Conservation (phyloP, 23 tunicate genomes). For the Halocynthia aurantium region DNA sequence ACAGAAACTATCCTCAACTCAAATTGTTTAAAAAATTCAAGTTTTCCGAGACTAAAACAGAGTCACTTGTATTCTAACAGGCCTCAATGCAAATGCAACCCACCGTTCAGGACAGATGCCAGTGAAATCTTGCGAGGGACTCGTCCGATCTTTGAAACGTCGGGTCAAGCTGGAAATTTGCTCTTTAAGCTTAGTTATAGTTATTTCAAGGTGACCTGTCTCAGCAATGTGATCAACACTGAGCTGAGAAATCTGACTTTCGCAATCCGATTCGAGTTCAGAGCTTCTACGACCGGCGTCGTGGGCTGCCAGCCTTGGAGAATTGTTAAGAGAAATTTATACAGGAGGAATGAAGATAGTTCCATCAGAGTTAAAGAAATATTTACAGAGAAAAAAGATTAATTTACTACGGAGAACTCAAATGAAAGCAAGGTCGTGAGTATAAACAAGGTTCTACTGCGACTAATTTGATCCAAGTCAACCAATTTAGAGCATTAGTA, state of each 20-base stretch:
- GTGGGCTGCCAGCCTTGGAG: conserved; percentile 32
- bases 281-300: conserved; percentile 33
- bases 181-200: conserved; percentile 29
- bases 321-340: neutral
- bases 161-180: conserved; percentile 29
- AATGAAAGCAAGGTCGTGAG: too few relatives aligned
- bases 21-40: too few relatives aligned
- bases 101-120: too few relatives aligned
- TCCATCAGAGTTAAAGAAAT: neutral
- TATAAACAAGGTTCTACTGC: too few relatives aligned
- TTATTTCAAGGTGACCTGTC: conserved; percentile 27
- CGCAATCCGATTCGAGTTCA: conserved; percentile 56
- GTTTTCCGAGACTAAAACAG: too few relatives aligned
- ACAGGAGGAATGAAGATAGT: too few relatives aligned
- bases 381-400: neutral
- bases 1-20: too few relatives aligned
- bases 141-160: conserved; percentile 22
- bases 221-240: conserved; percentile 37
- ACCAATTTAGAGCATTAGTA: too few relatives aligned
- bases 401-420: too few relatives aligned
- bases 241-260: conserved; percentile 46
- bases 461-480: too few relatives aligned
- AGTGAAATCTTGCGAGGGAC: neutral
- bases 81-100: too few relatives aligned
- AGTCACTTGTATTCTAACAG: too few relatives aligned